A percentile compares a stretch with the other conserved stretches of the same genome.
phyloP scores from a whole-genome alignment of 1,140 invertebrate genomes.

The Vanessa tameamea region DNA sequence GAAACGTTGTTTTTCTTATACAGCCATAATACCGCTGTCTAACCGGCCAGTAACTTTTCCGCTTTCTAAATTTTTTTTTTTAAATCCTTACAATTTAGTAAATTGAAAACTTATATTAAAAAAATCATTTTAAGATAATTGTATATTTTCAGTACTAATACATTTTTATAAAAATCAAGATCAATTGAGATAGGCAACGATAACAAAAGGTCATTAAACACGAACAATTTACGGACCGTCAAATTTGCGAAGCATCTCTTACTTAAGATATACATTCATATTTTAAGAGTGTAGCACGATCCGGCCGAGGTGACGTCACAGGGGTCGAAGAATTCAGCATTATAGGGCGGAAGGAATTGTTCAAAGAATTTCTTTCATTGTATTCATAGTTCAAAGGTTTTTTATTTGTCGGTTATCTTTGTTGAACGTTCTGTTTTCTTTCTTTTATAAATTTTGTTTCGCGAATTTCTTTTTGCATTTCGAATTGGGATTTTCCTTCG shows the following conservation, averaged over 20 bases:
- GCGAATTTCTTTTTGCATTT: neutral
- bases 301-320: conserved; percentile 23
- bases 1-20: no score
- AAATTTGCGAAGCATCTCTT: conserved; percentile 8
- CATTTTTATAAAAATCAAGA: neutral
- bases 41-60: no score
- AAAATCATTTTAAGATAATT: no score
- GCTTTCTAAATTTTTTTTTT: no score
- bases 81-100: no score
- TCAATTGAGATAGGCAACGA: neutral
- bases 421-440: conserved; percentile 14
- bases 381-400: conserved; percentile 26
- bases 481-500: conserved; percentile 4
- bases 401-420: conserved; percentile 21
- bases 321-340: conserved; percentile 18
- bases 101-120: no score
- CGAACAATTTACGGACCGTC: neutral
- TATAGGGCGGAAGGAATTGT: conserved; percentile 28
- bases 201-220: neutral
- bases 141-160: no score
- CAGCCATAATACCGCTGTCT: no score
- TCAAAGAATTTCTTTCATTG: conserved; percentile 30
- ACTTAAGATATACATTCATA: conserved; percentile 14
- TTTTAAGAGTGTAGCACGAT: conserved; percentile 12
- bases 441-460: conserved; percentile 1